Evolutionary conservation across 2,113 vertebrate genomes (phyloP).

Genomic region (Zosterops pallidus): DNA sequence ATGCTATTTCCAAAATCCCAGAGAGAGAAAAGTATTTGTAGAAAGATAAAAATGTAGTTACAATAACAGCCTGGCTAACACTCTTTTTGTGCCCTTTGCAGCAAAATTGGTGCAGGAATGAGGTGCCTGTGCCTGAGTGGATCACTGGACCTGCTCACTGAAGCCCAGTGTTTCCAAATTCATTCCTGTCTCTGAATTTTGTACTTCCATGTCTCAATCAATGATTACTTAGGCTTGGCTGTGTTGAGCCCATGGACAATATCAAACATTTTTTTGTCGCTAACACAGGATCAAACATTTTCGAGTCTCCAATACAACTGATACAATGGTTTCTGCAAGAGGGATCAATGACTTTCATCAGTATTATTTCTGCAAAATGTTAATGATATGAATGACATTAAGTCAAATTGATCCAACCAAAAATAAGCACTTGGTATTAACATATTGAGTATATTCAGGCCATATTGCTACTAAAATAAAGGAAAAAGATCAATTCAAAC

Average conservation of each 20-base stretch:
- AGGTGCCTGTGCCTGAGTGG: background rate
- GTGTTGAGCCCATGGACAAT: background rate
- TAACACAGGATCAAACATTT: background rate
- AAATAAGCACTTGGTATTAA: conserved; percentile 70
- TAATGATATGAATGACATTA: conserved; percentile 84
- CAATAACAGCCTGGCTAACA: background rate
- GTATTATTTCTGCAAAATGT: conserved; percentile 79
- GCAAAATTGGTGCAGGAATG: background rate
- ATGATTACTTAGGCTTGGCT: background rate
- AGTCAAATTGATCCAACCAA: conserved; percentile 80
- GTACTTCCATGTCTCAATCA: background rate
- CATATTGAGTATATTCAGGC: conserved; percentile 2
- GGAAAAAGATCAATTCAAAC: conserved; percentile 15
- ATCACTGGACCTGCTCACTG: background rate
- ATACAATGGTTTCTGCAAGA: conserved; percentile 62
- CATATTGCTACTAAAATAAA: conserved; percentile 9
- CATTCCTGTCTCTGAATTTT: background rate
- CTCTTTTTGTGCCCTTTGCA: background rate
- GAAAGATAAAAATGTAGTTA: background rate
- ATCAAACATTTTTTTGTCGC: background rate
- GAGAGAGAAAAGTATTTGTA: background rate
- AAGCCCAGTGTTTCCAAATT: background rate
- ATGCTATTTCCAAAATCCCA: background rate
- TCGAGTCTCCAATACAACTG: background rate
- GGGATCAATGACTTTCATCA: conserved; percentile 79